Evolutionary conservation across 2,113 vertebrate species (phyloP).

Genomic region (Thunnus thynnus): DNA sequence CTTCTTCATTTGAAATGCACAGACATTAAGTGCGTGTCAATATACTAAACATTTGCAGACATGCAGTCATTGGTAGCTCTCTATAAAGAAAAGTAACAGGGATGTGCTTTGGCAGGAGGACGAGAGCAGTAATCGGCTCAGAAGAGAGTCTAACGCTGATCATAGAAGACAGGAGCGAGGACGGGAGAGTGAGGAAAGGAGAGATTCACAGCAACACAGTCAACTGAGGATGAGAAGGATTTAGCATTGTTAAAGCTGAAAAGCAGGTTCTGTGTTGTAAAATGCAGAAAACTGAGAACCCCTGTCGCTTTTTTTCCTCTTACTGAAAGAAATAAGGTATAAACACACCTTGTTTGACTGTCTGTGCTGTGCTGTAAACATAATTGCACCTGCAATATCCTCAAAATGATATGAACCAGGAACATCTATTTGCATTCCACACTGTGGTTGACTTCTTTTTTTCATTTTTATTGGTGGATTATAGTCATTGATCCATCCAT

Average conservation of each 20-base stretch:
- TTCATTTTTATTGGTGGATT: not conserved
- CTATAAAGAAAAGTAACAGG: constrained; percentile 33
- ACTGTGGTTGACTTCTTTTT: not conserved
- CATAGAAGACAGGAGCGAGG: constrained; percentile 56
- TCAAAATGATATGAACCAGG: constrained; percentile 3
- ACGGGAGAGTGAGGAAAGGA: constrained; percentile 46
- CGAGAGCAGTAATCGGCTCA: constrained; percentile 65
- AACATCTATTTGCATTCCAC: not conserved
- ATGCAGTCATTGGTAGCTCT: not conserved
- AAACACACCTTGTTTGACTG: not conserved
- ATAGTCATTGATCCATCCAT: constrained; percentile 6
- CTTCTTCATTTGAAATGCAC: not conserved
- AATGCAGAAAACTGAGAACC: not conserved
- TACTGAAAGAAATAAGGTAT: not conserved
- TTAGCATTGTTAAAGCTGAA: constrained; percentile 28
- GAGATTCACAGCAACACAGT: constrained; percentile 47
- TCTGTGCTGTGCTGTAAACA: not conserved
- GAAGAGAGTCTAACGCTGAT: constrained; percentile 62
- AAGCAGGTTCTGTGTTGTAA: not conserved
- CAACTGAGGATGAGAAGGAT: constrained; percentile 36
- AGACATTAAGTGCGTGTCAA: not conserved
- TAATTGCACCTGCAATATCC: not conserved
- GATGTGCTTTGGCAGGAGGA: constrained; percentile 51
- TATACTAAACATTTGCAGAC: constrained; percentile 17
- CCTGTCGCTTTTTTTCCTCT: not conserved